These are phyloP conservation scores for Gymnogyps californianus DNA, from an alignment of 2,113 vertebrate genomes.

Conservation along the genomic window DNA sequence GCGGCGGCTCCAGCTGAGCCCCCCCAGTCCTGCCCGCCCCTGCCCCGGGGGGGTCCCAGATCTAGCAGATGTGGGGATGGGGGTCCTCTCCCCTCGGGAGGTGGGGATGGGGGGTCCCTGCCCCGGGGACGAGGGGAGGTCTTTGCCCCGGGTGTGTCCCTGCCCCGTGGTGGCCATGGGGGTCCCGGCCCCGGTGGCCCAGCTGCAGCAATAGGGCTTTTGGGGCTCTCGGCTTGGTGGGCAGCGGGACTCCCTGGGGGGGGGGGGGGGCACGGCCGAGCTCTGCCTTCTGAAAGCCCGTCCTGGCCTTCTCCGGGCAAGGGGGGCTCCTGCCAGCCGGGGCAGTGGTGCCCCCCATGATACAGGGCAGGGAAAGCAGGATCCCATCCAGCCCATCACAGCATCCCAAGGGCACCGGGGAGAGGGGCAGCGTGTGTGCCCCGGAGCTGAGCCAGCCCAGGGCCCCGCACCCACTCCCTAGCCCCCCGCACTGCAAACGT, in stretches of 20 bases:
- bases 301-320: background rate
- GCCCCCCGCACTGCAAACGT: fast-evolving
- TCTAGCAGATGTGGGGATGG: background rate
- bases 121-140: background rate
- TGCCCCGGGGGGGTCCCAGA: background rate
- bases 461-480: fast-evolving
- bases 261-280: fast-evolving
- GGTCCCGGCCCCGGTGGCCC: background rate
- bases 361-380: background rate
- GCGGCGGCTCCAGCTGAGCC: background rate
- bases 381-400: background rate
- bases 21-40: background rate
- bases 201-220: background rate
- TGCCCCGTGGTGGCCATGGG: background rate
- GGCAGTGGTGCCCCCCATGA: background rate
- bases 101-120: background rate
- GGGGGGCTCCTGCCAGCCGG: background rate
- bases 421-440: background rate
- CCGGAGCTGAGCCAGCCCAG: background rate
- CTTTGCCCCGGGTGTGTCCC: background rate
- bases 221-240: background rate
- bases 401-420: background rate
- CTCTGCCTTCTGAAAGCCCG: background rate
- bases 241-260: background rate
- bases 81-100: background rate